These are phyloP conservation scores for Agapornis canus DNA, from an alignment of 2,797 vertebrate genomes.

Conservation along the genomic window DNA sequence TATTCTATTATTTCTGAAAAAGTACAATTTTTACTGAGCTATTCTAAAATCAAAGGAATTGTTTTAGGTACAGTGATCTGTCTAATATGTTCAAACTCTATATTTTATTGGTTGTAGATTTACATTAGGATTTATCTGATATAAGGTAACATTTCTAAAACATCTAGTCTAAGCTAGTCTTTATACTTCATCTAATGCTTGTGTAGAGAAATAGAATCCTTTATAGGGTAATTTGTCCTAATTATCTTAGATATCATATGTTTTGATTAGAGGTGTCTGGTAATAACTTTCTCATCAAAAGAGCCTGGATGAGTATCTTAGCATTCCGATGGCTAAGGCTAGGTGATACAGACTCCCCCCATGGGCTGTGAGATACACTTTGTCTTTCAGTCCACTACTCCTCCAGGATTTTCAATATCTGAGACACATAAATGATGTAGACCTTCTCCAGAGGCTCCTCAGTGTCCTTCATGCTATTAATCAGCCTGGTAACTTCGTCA, in stretches of 20 bases:
- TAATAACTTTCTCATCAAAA: not conserved
- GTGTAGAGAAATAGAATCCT: not conserved
- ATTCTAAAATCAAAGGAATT: not conserved
- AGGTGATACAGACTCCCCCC: not conserved
- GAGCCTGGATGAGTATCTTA: not conserved
- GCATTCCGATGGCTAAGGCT: rapidly evolving
- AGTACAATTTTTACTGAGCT: rapidly evolving
- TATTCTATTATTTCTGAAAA: not conserved
- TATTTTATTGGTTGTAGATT: not conserved
- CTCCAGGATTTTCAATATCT: not conserved
- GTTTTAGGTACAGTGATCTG: not conserved
- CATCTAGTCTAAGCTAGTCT: not conserved
- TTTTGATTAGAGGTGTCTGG: not conserved
- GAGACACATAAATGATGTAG: not conserved
- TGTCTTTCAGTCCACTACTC: not conserved
- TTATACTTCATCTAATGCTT: not conserved
- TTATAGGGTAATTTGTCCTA: not conserved
- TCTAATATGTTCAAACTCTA: not conserved
- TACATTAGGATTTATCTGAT: not conserved
- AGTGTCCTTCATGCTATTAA: not conserved
- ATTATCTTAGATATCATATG: not conserved
- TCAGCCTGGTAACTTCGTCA: not conserved
- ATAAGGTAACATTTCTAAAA: not conserved
- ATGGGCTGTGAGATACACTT: not conserved
- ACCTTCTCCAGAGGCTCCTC: not conserved